These are phyloP conservation scores for Antitype chi DNA, from an alignment of 2,888 invertebrate genomes.

Conservation along the genomic window DNA sequence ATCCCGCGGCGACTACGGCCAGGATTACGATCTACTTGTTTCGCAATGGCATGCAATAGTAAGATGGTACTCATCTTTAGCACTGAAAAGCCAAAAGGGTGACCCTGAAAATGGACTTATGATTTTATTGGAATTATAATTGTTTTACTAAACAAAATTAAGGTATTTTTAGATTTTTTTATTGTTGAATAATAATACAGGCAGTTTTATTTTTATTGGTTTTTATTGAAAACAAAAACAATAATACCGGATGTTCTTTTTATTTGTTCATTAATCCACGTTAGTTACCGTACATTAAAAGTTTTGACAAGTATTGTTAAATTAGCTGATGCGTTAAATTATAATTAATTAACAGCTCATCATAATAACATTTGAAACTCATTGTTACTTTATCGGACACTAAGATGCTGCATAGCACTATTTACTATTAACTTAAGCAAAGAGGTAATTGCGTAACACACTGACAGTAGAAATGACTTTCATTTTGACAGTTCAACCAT, in stretches of 20 bases:
- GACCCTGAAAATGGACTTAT: background rate
- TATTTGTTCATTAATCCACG: conserved; percentile 23
- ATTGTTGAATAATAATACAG: background rate
- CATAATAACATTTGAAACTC: conserved; percentile 34
- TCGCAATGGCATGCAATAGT: no score
- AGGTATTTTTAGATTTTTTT: background rate
- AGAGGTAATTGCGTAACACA: no score
- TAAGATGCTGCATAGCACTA: conserved; percentile 56
- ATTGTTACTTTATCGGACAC: conserved; percentile 55
- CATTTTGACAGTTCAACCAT: no score
- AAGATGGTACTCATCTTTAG: no score
- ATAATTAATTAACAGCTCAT: conserved; percentile 59
- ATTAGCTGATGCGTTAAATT: conserved; percentile 56
- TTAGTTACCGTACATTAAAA: conserved; percentile 36
- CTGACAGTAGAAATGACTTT: no score
- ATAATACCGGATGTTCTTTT: background rate
- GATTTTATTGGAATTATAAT: no score
- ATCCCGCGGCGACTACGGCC: no score
- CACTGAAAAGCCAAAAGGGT: no score
- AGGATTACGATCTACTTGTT: no score
- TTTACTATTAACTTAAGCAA: background rate
- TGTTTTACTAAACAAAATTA: no score
- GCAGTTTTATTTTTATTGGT: background rate
- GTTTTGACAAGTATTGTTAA: conserved; percentile 62
- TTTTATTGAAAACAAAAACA: background rate